Evolutionary conservation across 2,888 invertebrate genomes (phyloP).

Genomic region (Theretra japonica): DNA sequence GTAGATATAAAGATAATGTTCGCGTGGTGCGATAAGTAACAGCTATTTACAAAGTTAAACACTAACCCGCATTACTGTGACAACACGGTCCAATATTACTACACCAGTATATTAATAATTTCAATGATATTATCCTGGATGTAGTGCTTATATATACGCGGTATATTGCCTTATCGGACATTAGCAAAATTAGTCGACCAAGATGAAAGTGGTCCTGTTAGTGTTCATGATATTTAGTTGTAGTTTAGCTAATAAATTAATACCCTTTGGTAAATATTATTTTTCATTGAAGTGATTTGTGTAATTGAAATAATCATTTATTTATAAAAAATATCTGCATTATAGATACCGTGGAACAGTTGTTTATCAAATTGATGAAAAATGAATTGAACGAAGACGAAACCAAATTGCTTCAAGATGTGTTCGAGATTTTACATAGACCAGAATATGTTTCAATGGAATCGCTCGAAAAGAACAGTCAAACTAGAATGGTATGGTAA

Average conservation of each 20-base stretch:
- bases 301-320: conserved; percentile 32
- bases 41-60: conserved; percentile 19
- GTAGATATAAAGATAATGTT: conserved; percentile 5
- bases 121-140: conserved; percentile 40
- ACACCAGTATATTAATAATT: conserved; percentile 45
- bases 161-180: conserved; percentile 47
- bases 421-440: conserved; percentile 62
- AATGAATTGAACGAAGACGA: conserved; percentile 60
- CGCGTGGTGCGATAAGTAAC: conserved; percentile 24
- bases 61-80: conserved; percentile 46
- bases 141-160: conserved; percentile 51
- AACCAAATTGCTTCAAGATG: conserved; percentile 52
- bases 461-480: conserved; percentile 44
- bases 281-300: background rate
- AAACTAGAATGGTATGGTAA: conserved; percentile 58
- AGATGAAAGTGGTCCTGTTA: conserved; percentile 64
- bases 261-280: conserved; percentile 59
- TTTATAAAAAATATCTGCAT: conserved; percentile 30
- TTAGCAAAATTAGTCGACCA: conserved; percentile 44
- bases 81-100: conserved; percentile 40
- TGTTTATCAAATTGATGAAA: conserved; percentile 62
- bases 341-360: conserved; percentile 60
- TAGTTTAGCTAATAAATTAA: conserved; percentile 53
- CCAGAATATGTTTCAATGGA: conserved; percentile 50
- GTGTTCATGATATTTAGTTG: conserved; percentile 53